phyloP scores from a whole-genome alignment of 2,888 invertebrate genomes.

The Oxytorus armatus region DNA sequence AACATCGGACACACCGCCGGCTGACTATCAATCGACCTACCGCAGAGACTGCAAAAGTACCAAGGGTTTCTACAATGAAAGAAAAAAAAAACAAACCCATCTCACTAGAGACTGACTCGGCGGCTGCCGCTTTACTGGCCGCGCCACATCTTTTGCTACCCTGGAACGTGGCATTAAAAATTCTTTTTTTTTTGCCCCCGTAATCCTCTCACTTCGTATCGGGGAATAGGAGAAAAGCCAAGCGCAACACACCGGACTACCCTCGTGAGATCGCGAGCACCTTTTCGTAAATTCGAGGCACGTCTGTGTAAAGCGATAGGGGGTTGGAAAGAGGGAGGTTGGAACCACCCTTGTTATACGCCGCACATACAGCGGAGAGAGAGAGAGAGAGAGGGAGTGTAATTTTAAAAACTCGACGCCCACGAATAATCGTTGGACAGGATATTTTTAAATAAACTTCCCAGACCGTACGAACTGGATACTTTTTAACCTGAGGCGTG shows the following conservation, averaged over 20 bases:
- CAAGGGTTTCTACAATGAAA: conserved; percentile 17
- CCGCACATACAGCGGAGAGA: conserved; percentile 12
- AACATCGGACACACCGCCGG: not conserved
- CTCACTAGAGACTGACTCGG: conserved; percentile 1
- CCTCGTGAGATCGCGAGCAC: conserved; percentile 35
- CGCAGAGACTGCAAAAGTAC: not conserved
- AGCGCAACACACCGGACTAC: no score
- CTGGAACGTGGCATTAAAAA: conserved; percentile 49
- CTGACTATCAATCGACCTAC: not conserved
- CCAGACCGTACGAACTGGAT: conserved; percentile 48
- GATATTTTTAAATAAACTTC: conserved; percentile 63
- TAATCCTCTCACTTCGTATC: conserved; percentile 24
- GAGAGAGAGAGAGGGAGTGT: no score
- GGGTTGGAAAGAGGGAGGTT: no score
- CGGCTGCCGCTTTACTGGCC: conserved; percentile 15
- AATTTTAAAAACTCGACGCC: conserved; percentile 64
- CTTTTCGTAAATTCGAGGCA: conserved; percentile 56
- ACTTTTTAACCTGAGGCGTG: conserved; percentile 53
- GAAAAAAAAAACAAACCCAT: conserved; percentile 25
- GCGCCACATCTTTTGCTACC: conserved; percentile 22
- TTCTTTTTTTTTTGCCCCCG: conserved; percentile 36
- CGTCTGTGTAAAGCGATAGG: no score
- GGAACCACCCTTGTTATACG: conserved; percentile 20
- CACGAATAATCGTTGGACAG: conserved; percentile 56
- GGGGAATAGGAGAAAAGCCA: conserved; percentile 13